Evolutionary conservation across 2,888 invertebrate species (phyloP).

Genomic region (Drosophila maculinotata): DNA sequence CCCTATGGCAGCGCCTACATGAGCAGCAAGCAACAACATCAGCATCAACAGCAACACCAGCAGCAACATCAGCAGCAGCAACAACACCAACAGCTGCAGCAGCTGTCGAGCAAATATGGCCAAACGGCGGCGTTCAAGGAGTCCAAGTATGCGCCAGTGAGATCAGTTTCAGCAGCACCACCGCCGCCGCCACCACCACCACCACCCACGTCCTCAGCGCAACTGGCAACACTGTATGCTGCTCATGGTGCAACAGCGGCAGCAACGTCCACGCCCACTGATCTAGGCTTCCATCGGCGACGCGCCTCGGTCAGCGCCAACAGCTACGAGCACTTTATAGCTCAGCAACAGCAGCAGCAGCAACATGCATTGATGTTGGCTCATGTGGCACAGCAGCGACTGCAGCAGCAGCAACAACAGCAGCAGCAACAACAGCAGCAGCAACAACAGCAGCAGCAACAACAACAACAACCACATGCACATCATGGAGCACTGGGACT

Average conservation of each 20-base stretch:
- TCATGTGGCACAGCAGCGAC: slow-evolving; percentile 68
- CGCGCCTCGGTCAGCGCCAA: slow-evolving; percentile 80
- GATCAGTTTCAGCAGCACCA: slow-evolving; percentile 50
- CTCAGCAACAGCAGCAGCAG: slow-evolving; percentile 79
- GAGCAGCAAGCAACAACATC: slow-evolving; percentile 51
- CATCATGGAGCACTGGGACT: slow-evolving; percentile 52
- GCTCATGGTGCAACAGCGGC: slow-evolving; percentile 39
- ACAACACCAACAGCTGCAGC: slow-evolving; percentile 28
- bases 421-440: too few species aligned
- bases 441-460: slow-evolving; percentile 55
- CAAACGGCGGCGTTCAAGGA: slow-evolving; percentile 57
- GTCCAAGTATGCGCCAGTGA: slow-evolving; percentile 57
- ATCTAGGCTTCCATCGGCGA: slow-evolving; percentile 76
- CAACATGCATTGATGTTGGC: slow-evolving; percentile 68
- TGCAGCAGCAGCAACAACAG: slow-evolving; percentile 58
- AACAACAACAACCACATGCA: slow-evolving; percentile 43
- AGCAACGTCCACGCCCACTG: slow-evolving; percentile 59
- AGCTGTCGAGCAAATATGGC: slow-evolving; percentile 45
- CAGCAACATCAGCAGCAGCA: slow-evolving; percentile 33
- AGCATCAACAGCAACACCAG: slow-evolving; percentile 27
- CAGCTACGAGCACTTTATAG: slow-evolving; percentile 80
- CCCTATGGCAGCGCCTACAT: slow-evolving; percentile 69
- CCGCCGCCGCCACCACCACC: slow-evolving; percentile 60
- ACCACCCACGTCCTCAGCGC: slow-evolving; percentile 47
- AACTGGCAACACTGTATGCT: slow-evolving; percentile 63